Evolutionary conservation across 2,888 invertebrate species (phyloP), one percentile per base, ranked within the genome.

Genomic region (Tryphoninae sp.): DNA sequence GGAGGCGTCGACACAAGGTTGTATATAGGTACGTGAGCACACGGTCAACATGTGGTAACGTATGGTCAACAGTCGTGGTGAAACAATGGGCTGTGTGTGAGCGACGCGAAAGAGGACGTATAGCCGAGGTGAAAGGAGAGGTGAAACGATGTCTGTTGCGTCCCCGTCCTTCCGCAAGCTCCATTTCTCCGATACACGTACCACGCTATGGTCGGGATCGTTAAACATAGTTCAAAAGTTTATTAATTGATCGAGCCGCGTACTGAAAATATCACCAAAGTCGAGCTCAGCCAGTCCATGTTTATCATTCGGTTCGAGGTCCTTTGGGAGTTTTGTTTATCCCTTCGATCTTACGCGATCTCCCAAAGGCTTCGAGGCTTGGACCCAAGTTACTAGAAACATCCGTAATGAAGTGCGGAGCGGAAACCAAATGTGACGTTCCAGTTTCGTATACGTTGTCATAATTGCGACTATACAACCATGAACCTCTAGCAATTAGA

Each of bases 161-260:
- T 69, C 4, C 55, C 19, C 69, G 55, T 8, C 65, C n/a, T 16
- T 62, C 45, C 45, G 1, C 26, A 23, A 40, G 13, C 19, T n/a
- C 53, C n/a, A 49, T 45, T 65, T 71, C 55, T n/a, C 64, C 61
- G 40, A 53, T 71, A 72, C 26, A 22, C 6, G 69, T 19, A 45
- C 64, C 55, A 58, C 74, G 65, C 51, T 53, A 26, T 13, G 49
- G 19, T 59, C 22, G 71, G 53, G 61, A n/a, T 80, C 40, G 62
- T 74, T 75, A 59, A 62, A 65, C 71, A 64, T 49, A 67, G 58
- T 53, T 65, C 40, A 16, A 16, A 81, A 78, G 78, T 81, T 81
- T 26, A 68, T 69, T 81, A 78, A 78, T 78, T 81, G 73, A 81
- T 81, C 67, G 81, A 73, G 58, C 59, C 58, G 72, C 45, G 68